Conservation (phyloP, 2,113 vertebrate genomes). For the Pipa parva region DNA sequence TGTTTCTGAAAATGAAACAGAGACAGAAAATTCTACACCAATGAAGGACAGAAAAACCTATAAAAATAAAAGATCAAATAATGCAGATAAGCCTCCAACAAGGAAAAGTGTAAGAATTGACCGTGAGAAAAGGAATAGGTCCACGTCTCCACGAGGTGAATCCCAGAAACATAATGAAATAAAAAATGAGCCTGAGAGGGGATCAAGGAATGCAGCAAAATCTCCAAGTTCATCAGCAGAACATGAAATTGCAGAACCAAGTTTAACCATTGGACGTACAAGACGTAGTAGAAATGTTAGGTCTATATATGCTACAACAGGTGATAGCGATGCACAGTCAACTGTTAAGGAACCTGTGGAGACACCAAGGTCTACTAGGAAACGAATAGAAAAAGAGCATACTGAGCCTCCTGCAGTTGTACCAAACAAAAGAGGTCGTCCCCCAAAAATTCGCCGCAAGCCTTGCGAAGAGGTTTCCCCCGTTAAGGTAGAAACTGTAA, state of each 20-base stretch:
- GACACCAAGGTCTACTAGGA: slow-evolving; percentile 78
- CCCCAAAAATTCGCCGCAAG: slow-evolving; percentile 82
- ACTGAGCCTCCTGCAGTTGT: slow-evolving; percentile 62
- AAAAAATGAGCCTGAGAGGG: slow-evolving; percentile 67
- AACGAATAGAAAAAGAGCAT: slow-evolving; percentile 79
- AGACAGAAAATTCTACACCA: slow-evolving; percentile 64
- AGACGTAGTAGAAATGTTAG: slow-evolving; percentile 89
- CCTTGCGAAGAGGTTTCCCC: slow-evolving; percentile 73
- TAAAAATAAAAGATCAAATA: slow-evolving; percentile 84
- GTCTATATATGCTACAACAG: slow-evolving; percentile 87
- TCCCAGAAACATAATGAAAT: slow-evolving; percentile 64
- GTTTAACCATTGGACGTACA: slow-evolving; percentile 76
- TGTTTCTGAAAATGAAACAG: slow-evolving; percentile 65
- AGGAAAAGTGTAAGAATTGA: slow-evolving; percentile 95
- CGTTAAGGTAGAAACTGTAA: slow-evolving; percentile 65
- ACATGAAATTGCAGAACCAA: slow-evolving; percentile 72
- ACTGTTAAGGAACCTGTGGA: slow-evolving; percentile 74
- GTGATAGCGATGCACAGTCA: slow-evolving; percentile 74
- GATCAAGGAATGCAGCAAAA: slow-evolving; percentile 76
- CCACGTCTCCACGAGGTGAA: slow-evolving; percentile 83
- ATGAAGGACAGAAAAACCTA: slow-evolving; percentile 75
- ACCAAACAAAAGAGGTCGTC: slow-evolving; percentile 78
- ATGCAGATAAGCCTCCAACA: slow-evolving; percentile 78
- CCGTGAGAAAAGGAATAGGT: slow-evolving; percentile 85
- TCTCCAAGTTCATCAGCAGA: slow-evolving; percentile 75